Percentiles rank a stretch among this genome's conserved stretches.
Conservation (phyloP, 2,113 vertebrate genomes). For the Leucoraja erinaceus region DNA sequence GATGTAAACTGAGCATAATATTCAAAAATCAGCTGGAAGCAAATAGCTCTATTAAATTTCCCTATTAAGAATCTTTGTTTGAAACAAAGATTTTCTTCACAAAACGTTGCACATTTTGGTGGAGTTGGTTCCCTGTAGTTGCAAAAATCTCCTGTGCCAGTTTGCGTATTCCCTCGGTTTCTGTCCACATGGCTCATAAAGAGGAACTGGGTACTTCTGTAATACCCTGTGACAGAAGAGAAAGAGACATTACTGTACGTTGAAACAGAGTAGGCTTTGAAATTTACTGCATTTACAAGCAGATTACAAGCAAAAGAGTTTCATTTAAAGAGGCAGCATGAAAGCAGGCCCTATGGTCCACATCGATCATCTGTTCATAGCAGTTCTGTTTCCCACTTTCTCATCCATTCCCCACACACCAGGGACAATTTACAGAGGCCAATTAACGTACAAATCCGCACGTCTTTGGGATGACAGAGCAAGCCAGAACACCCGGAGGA, state of each 20-base stretch:
- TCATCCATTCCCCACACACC: background rate
- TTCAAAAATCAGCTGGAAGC: background rate
- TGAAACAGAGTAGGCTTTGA: background rate
- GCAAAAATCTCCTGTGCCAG: constrained; percentile 63
- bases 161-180: constrained; percentile 51
- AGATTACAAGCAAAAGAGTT: background rate
- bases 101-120: too few relatives aligned
- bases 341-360: too few relatives aligned
- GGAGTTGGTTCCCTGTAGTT: constrained; percentile 56
- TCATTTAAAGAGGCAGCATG: too few relatives aligned
- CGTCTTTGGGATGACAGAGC: too few relatives aligned
- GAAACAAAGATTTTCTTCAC: constrained; percentile 56
- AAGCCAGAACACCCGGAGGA: too few relatives aligned
- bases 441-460: too few relatives aligned
- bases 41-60: too few relatives aligned
- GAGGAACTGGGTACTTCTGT: constrained; percentile 72
- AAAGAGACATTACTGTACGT: background rate
- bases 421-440: too few relatives aligned
- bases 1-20: background rate
- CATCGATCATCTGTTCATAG: too few relatives aligned
- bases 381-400: too few relatives aligned
- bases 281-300: background rate
- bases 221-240: constrained; percentile 59
- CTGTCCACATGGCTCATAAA: constrained; percentile 63
- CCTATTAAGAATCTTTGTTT: background rate